Conservation (phyloP, 2,888 invertebrate genomes). For the Tachina fera region DNA sequence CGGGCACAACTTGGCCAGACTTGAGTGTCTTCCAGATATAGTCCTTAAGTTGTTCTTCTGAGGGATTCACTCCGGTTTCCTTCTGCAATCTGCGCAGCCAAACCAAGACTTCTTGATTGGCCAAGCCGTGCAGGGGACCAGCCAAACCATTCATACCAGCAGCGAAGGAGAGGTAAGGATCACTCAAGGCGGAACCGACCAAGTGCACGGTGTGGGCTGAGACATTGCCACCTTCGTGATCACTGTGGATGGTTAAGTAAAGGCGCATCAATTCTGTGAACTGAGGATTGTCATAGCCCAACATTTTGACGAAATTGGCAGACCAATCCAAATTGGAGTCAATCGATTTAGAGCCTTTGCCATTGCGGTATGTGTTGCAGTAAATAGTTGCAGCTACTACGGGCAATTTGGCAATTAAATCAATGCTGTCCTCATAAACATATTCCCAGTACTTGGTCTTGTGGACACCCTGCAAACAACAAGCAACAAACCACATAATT, state of each 20-base stretch:
- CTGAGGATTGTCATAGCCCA: constrained; percentile 88
- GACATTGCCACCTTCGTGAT: constrained; percentile 96
- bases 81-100: constrained; percentile 96
- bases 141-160: constrained; percentile 94
- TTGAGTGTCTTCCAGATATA: constrained; percentile 98
- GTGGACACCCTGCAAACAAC: constrained; percentile 83
- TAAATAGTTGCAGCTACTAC: constrained; percentile 94
- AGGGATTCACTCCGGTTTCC: constrained; percentile 92
- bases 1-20: constrained; percentile 93
- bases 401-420: constrained; percentile 93
- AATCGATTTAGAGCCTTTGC: constrained; percentile 89
- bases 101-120: constrained; percentile 95
- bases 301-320: constrained; percentile 91
- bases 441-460: constrained; percentile 91
- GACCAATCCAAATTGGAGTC: constrained; percentile 92
- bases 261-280: constrained; percentile 93
- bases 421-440: constrained; percentile 93
- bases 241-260: constrained; percentile 92
- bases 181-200: constrained; percentile 93
- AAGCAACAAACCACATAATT: constrained; percentile 72
- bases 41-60: constrained; percentile 96
- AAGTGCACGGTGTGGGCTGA: constrained; percentile 94
- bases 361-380: constrained; percentile 88
- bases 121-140: constrained; percentile 94
- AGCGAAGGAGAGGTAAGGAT: constrained; percentile 93